phyloP scores from a whole-genome alignment of 1,140 invertebrate species.

The Apis florea region DNA sequence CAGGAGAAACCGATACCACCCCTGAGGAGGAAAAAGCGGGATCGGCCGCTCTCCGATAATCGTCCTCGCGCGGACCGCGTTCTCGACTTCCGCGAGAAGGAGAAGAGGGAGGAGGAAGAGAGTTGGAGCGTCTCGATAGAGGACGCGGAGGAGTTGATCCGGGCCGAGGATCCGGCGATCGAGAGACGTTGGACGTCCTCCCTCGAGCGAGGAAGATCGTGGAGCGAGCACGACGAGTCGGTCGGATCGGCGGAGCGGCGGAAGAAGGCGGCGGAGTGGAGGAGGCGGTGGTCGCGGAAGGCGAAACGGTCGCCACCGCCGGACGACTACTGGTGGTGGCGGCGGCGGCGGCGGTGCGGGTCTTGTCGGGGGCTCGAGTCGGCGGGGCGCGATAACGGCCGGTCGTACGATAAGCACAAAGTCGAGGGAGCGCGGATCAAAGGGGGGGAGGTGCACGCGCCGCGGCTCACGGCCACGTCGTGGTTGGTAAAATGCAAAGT shows the following conservation, averaged over 20 bases:
- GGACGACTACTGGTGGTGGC: conserved; percentile 39
- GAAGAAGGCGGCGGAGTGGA: conserved; percentile 5
- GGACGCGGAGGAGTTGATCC: too few relatives aligned
- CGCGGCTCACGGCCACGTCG: conserved; percentile 29
- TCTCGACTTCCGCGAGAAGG: too few relatives aligned
- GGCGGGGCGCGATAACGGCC: conserved; percentile 56
- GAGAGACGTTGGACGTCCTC: too few relatives aligned
- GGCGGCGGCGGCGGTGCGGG: conserved; percentile 48
- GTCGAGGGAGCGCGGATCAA: conserved; percentile 19
- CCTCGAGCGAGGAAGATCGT: too few relatives aligned
- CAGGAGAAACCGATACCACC: conserved; percentile 63
- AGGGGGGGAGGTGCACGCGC: conserved; percentile 18
- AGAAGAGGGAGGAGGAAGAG: too few relatives aligned
- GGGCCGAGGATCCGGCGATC: too few relatives aligned
- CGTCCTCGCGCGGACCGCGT: too few relatives aligned
- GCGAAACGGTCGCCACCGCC: conserved; percentile 72
- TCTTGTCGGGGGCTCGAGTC: background rate
- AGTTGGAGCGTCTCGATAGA: too few relatives aligned
- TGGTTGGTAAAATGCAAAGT: conserved; percentile 59
- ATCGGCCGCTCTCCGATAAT: too few relatives aligned
- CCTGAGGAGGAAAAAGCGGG: conserved; percentile 32
- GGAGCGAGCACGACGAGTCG: too few relatives aligned
- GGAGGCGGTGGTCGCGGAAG: conserved; percentile 57
- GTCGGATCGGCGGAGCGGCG: conserved; percentile 1
- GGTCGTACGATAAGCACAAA: conserved; percentile 66